Evolutionary conservation across 2,113 vertebrate genomes (phyloP).

Genomic region (Grantiella picta): DNA sequence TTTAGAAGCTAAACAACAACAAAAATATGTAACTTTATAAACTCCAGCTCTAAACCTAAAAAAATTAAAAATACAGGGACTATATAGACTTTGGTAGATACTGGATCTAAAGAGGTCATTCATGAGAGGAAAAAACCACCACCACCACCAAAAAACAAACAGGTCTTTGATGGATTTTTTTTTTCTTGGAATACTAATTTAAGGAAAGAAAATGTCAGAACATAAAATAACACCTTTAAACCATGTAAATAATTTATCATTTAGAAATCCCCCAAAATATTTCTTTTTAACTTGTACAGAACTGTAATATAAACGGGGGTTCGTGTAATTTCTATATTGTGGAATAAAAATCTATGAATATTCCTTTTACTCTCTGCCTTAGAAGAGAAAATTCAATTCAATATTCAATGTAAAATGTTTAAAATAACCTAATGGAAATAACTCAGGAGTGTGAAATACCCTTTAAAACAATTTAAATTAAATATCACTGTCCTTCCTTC

Average conservation of each 20-base stretch:
- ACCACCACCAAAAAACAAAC: not conserved
- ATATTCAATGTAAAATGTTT: slow-evolving; percentile 44
- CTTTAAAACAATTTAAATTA: slow-evolving; percentile 69
- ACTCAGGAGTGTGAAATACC: slow-evolving; percentile 39
- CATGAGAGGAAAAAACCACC: fast-evolving
- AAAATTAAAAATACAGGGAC: not conserved
- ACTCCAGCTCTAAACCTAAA: not conserved
- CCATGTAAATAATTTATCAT: not conserved
- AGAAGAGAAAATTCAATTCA: slow-evolving; percentile 40
- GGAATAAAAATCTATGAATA: slow-evolving; percentile 28
- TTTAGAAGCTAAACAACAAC: not conserved
- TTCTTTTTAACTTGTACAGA: not conserved
- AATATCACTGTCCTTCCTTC: slow-evolving; percentile 62
- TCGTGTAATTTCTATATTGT: not conserved
- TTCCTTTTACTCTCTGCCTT: not conserved
- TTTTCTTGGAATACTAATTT: not conserved
- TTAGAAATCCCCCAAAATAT: not conserved
- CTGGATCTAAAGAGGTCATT: not conserved
- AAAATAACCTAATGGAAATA: slow-evolving; percentile 55
- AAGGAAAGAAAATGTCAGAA: not conserved
- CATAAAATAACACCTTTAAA: not conserved
- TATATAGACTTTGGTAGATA: not conserved
- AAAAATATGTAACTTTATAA: not conserved
- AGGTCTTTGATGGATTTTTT: not conserved
- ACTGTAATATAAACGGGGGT: not conserved